Evolutionary conservation across 1,140 invertebrate species (phyloP).

Genomic region (Atopsyche davidsoni): DNA sequence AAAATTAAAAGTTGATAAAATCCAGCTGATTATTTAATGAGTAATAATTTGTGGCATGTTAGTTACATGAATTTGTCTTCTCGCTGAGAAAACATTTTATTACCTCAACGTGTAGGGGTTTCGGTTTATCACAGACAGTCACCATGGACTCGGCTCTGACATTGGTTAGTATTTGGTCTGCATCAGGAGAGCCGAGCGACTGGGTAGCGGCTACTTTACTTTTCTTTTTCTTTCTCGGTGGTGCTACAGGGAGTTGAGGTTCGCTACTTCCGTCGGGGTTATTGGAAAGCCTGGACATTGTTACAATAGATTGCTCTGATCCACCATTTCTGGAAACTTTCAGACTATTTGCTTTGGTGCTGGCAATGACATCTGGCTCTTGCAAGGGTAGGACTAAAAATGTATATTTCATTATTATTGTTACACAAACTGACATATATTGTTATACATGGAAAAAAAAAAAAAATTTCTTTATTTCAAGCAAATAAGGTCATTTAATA

Average conservation of each 20-base stretch:
- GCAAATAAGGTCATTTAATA: too few relatives aligned
- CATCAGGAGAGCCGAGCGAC: constrained; percentile 36
- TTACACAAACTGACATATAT: too few relatives aligned
- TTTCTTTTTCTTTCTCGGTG: constrained; percentile 75
- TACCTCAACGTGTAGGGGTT: constrained; percentile 36
- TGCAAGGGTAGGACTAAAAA: constrained; percentile 45
- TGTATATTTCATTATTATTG: not conserved
- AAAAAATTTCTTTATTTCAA: too few relatives aligned
- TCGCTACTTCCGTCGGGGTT: constrained; percentile 29
- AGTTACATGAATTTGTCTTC: too few relatives aligned
- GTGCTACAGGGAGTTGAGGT: constrained; percentile 61
- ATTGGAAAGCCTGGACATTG: constrained; percentile 29
- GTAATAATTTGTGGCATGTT: too few relatives aligned
- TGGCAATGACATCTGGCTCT: constrained; percentile 91
- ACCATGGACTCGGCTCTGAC: constrained; percentile 6
- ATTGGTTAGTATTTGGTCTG: constrained; percentile 13
- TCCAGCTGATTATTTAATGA: too few relatives aligned
- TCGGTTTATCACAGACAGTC: constrained; percentile 28
- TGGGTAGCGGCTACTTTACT: constrained; percentile 34
- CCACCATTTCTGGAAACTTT: constrained; percentile 44
- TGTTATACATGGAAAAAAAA: too few relatives aligned
- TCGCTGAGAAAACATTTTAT: too few relatives aligned
- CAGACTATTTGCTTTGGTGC: constrained; percentile 68
- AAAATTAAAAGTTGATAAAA: too few relatives aligned
- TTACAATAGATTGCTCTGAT: constrained; percentile 34